Evolutionary conservation across 2,888 invertebrate species (phyloP).

Genomic region (Philereme vetulata): DNA sequence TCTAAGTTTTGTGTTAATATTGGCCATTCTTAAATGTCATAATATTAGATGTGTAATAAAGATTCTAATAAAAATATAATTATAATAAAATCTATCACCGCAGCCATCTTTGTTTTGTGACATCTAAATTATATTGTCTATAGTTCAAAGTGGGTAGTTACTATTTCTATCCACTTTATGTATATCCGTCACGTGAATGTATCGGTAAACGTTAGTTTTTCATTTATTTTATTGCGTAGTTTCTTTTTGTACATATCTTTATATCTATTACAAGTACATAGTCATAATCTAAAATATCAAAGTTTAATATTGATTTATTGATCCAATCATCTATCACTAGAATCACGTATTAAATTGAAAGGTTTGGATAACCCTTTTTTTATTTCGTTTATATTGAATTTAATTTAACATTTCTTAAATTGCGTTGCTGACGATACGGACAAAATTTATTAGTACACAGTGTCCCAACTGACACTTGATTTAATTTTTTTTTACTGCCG

Average conservation of each 20-base stretch:
- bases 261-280: conserved; percentile 53
- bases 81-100: conserved; percentile 54
- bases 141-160: conserved; percentile 47
- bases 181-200: conserved; percentile 41
- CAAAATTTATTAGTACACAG: too few species aligned
- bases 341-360: conserved; percentile 48
- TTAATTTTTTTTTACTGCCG: too few species aligned
- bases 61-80: conserved; percentile 66
- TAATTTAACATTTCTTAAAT: conserved; percentile 51
- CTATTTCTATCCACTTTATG: conserved; percentile 31
- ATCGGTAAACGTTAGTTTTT: conserved; percentile 46
- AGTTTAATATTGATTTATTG: conserved; percentile 38
- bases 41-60: conserved; percentile 76
- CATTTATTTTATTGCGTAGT: conserved; percentile 44
- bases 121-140: conserved; percentile 49
- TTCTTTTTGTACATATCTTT: conserved; percentile 65
- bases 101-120: conserved; percentile 56
- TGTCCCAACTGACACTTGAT: too few species aligned
- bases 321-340: conserved; percentile 35
- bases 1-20: conserved; percentile 63
- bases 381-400: conserved; percentile 42
- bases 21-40: conserved; percentile 75
- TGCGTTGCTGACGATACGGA: too few species aligned
- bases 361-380: conserved; percentile 45
- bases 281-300: conserved; percentile 63